A percentile compares a stretch with the other conserved stretches of the same genome.
These are phyloP conservation scores for Myiagra hebetior DNA, from an alignment of 2,113 vertebrate species.

Conservation along the genomic window DNA sequence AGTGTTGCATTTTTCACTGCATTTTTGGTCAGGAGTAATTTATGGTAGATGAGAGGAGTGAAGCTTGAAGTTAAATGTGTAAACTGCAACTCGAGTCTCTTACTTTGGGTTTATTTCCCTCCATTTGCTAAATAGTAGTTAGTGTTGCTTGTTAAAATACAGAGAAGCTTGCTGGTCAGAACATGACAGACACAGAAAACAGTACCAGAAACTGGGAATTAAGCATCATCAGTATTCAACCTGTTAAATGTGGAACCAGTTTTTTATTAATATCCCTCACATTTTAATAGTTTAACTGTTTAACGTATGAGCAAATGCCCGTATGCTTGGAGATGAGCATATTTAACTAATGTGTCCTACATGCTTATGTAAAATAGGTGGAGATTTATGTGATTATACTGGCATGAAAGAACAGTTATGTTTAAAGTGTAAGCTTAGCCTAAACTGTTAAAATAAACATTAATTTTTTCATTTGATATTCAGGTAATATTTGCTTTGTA, in stretches of 20 bases:
- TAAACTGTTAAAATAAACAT: constrained; percentile 6
- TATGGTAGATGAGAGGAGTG: not conserved
- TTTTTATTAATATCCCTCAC: not conserved
- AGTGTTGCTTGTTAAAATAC: fast-evolving
- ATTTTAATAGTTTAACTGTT: not conserved
- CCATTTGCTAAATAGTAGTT: not conserved
- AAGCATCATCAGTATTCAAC: not conserved
- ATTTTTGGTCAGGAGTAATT: not conserved
- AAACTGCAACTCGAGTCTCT: not conserved
- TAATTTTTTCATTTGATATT: not conserved
- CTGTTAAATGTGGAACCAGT: not conserved
- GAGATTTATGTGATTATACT: not conserved
- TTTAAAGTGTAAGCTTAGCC: not conserved
- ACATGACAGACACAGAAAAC: not conserved
- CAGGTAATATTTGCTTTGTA: constrained; percentile 10
- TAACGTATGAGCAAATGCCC: not conserved
- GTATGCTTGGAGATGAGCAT: not conserved
- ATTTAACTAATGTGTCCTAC: not conserved
- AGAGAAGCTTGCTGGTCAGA: not conserved
- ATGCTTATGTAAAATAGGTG: not conserved
- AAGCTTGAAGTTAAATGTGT: not conserved
- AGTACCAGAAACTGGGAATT: not conserved
- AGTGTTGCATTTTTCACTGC: not conserved
- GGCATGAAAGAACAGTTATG: not conserved
- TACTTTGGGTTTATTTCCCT: not conserved